Base-by-base conservation (phyloP, 2,888 invertebrate species). In the Mythimna pallens region DNA sequence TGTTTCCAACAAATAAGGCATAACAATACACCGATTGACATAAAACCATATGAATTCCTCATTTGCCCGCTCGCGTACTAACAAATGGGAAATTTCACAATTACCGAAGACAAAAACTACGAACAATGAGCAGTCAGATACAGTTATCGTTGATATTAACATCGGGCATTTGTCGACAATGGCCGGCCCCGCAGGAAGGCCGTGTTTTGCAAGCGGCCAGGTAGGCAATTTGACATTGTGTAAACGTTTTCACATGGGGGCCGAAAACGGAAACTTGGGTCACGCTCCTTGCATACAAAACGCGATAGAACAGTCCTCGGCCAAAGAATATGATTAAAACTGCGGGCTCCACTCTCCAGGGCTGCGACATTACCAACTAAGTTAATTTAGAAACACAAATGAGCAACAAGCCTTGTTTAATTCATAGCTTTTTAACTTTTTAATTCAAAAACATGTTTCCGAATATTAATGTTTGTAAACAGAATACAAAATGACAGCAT, bases 161-260 rank as follows among this genome's bases (percentile, higher is more conserved):
- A 84, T 84, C 75, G 81, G 74, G 81, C 76, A 82, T 71, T 77
- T 79, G 86, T 86, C 87, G 86, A 91, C 90, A 90, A 91, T 87
- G 86, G 81, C 76, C 76, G 85, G 82, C 83, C 86, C 86, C 86
- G 90, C 91, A 90, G 93, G 92, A 91, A 92, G 92, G 93, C 85
- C 89, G 87, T 86, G 88, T 93, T 93, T 93, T 90, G 93, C 93
- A 93, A 94, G 86, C 87, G 82, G 84, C 82, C 92, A 92, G 92
- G 91, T 91, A 90, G 89, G 87, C 92, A 92, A 93, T 93, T 93
- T 92, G 93, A 93, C 93, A 94, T 94, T 94, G 94, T 94, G 93
- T 92, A 92, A 94, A 93, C 92, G 93, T 94, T 94, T 93, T 93
- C 92, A 93, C 93, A 92, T 93, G 90, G 91, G 88, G 90, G 89